These are phyloP conservation scores for Syngnathoides biaculeatus DNA, from an alignment of 2,113 vertebrate genomes.

Conservation along the genomic window DNA sequence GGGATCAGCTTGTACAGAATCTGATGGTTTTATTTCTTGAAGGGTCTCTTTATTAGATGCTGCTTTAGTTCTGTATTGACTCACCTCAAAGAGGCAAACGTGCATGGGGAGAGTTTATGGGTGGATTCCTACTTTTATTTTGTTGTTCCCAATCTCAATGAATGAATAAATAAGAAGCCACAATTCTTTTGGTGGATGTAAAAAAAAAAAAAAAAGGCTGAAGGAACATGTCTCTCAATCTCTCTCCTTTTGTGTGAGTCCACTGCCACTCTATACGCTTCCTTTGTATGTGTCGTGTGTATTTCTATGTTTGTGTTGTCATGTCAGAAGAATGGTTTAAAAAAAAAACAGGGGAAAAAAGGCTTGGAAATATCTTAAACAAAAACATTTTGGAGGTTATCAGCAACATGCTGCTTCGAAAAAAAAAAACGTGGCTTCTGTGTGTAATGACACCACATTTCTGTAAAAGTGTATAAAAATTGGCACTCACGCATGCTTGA, in stretches of 20 bases:
- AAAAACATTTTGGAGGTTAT: conserved; percentile 51
- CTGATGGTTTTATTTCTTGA: conserved; percentile 1
- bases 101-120: too few relatives aligned
- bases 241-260: conserved; percentile 33
- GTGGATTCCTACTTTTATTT: conserved; percentile 23
- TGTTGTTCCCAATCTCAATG: conserved; percentile 52
- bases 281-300: conserved; percentile 55
- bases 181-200: conserved; percentile 73
- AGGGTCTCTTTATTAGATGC: not conserved
- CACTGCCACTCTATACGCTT: conserved; percentile 38
- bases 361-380: conserved; percentile 35
- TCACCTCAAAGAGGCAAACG: conserved; percentile 15
- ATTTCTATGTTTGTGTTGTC: conserved; percentile 59
- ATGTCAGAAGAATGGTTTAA: conserved; percentile 68
- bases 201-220: too few relatives aligned
- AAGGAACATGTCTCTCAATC: conserved; percentile 52
- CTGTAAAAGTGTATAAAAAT: conserved; percentile 52
- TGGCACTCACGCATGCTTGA: conserved; percentile 75
- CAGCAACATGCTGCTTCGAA: conserved; percentile 10
- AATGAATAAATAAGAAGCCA: conserved; percentile 76
- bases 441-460: conserved; percentile 39
- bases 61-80: conserved; percentile 5
- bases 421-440: conserved; percentile 24
- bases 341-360: conserved; percentile 57
- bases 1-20: conserved; percentile 64